Conservation (phyloP, 1,140 invertebrate species). For the Cepaea nemoralis region DNA sequence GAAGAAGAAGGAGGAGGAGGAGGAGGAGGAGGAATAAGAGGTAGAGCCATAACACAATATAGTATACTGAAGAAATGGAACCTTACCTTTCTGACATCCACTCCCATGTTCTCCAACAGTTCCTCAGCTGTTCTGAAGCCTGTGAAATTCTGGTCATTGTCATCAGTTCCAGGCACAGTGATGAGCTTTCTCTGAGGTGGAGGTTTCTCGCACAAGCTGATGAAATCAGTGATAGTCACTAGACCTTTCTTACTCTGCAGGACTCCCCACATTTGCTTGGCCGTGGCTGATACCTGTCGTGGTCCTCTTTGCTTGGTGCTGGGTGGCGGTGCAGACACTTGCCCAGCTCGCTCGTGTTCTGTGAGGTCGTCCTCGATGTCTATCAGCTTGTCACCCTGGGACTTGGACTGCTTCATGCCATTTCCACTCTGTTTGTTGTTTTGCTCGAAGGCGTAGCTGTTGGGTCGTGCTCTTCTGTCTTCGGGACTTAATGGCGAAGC, state of each 20-base stretch:
- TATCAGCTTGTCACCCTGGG: slow-evolving; percentile 57
- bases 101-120: slow-evolving; percentile 64
- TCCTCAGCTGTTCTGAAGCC: slow-evolving; percentile 60
- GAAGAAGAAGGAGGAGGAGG: too few relatives aligned
- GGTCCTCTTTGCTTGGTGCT: slow-evolving; percentile 29
- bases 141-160: slow-evolving; percentile 61
- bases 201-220: slow-evolving; percentile 62
- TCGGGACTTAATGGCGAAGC: slow-evolving; percentile 36
- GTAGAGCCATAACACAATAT: too few relatives aligned
- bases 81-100: slow-evolving; percentile 68
- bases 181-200: slow-evolving; percentile 58
- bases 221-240: slow-evolving; percentile 64
- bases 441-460: slow-evolving; percentile 51
- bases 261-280: slow-evolving; percentile 63
- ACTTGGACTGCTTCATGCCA: slow-evolving; percentile 44
- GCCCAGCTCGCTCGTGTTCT: slow-evolving; percentile 32
- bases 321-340: slow-evolving; percentile 37
- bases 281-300: slow-evolving; percentile 47
- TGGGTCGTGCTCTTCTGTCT: slow-evolving; percentile 41
- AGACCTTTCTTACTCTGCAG: slow-evolving; percentile 63
- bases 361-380: slow-evolving; percentile 57
- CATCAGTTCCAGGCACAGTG: slow-evolving; percentile 56
- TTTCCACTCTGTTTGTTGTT: slow-evolving; percentile 10
- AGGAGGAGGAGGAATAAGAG: too few relatives aligned
- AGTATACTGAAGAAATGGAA: too few relatives aligned